These are phyloP conservation scores for Cervus canadensis DNA, from an alignment of 2,113 vertebrate species.

Conservation along the genomic window DNA sequence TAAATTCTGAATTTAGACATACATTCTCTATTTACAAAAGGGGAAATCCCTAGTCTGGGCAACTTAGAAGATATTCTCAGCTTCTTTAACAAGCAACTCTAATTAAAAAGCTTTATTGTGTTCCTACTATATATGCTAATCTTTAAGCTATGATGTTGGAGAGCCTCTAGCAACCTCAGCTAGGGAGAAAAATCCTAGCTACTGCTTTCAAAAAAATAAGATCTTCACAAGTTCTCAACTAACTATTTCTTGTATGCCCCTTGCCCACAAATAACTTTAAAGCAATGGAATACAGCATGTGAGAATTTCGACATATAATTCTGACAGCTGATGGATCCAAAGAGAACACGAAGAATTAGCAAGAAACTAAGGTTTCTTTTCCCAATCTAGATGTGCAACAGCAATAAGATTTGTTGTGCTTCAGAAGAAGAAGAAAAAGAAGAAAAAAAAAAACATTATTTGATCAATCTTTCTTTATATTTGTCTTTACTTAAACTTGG, in stretches of 20 bases:
- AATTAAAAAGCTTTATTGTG: background rate
- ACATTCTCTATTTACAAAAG: conserved; percentile 7
- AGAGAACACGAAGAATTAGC: background rate
- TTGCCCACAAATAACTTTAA: background rate
- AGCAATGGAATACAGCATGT: background rate
- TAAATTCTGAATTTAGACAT: conserved; percentile 34
- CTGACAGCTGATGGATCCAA: background rate
- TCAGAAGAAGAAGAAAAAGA: background rate
- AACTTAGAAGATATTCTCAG: background rate
- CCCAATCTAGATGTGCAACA: background rate
- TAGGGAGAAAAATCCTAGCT: conserved; percentile 8
- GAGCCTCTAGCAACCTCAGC: background rate
- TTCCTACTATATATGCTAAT: background rate
- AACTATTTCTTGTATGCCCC: background rate
- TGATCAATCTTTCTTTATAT: background rate
- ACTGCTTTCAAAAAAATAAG: conserved; percentile 2
- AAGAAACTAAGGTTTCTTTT: background rate
- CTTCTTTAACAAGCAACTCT: background rate
- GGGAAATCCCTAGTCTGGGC: background rate
- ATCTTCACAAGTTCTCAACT: conserved; percentile 1
- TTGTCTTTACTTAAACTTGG: background rate
- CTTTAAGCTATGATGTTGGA: background rate
- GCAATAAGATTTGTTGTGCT: background rate
- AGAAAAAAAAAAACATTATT: background rate
- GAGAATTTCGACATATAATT: background rate